Conservation (phyloP, 2,888 invertebrate species). For the Agrochola litura region DNA sequence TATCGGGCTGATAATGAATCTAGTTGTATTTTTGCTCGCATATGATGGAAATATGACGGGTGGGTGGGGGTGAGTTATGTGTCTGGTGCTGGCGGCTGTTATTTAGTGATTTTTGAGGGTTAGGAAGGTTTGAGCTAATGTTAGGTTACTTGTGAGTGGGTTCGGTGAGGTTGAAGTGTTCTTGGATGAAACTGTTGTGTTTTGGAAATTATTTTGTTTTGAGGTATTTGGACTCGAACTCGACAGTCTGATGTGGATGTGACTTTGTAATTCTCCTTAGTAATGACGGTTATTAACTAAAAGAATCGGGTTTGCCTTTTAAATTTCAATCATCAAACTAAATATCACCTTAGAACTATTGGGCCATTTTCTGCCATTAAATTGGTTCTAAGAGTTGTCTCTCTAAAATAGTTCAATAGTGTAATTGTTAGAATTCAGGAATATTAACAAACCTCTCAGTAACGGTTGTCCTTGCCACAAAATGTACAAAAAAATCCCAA, state of each 20-base stretch:
- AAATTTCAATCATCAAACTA: not conserved
- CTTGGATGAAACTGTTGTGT: not conserved
- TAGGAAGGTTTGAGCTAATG: slow-evolving; percentile 56
- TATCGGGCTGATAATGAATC: slow-evolving; percentile 89
- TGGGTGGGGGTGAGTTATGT: slow-evolving; percentile 75
- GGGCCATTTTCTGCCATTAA: too few species aligned
- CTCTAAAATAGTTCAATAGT: not conserved
- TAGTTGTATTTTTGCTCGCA: slow-evolving; percentile 87
- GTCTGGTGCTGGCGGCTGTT: slow-evolving; percentile 66
- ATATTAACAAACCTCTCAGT: not conserved
- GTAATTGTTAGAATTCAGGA: not conserved
- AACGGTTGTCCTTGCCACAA: not conserved
- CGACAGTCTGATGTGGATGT: not conserved
- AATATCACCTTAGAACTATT: not conserved
- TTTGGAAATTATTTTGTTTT: not conserved
- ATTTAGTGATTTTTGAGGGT: slow-evolving; percentile 65
- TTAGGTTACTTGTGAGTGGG: slow-evolving; percentile 45
- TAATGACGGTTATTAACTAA: too few species aligned
- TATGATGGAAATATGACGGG: slow-evolving; percentile 88
- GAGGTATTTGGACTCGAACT: not conserved
- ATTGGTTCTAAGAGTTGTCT: not conserved
- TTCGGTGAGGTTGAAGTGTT: slow-evolving; percentile 9
- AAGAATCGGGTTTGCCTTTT: not conserved
- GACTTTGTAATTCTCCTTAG: not conserved
- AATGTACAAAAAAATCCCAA: slow-evolving; percentile 6